These are phyloP conservation scores for Sinhomidia bicolor DNA, from an alignment of 2,888 invertebrate genomes.

Conservation along the genomic window DNA sequence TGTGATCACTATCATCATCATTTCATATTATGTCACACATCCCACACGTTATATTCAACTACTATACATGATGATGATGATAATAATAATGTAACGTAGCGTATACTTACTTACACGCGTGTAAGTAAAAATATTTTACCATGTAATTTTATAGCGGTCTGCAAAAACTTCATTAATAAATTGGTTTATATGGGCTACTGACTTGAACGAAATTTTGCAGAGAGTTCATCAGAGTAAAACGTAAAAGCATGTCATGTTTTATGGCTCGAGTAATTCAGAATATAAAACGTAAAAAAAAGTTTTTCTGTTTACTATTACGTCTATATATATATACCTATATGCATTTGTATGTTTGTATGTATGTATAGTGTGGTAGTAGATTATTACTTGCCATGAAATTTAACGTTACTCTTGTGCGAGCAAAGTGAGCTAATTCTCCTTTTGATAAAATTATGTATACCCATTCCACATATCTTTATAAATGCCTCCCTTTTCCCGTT, in stretches of 20 bases:
- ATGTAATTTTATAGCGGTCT: neutral
- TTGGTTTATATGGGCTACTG: neutral
- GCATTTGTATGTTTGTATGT: too few species aligned
- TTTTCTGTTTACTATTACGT: neutral
- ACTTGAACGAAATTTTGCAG: neutral
- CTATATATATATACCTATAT: too few species aligned
- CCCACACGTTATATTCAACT: neutral
- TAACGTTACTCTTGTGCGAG: neutral
- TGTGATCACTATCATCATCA: constrained; percentile 13
- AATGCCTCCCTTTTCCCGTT: neutral
- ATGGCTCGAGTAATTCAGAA: neutral
- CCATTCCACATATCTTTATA: neutral
- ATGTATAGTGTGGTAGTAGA: too few species aligned
- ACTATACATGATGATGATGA: too few species aligned
- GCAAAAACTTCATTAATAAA: constrained; percentile 1
- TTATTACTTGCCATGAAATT: too few species aligned
- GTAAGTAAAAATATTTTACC: neutral
- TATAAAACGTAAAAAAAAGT: neutral
- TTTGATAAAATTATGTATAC: neutral
- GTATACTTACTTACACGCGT: too few species aligned
- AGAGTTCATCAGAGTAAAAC: neutral
- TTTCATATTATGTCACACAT: neutral
- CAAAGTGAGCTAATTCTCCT: neutral
- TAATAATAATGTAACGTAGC: too few species aligned
- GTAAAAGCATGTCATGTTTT: neutral